Evolutionary conservation across 2,888 invertebrate genomes (phyloP).

Genomic region (Amiota minor): DNA sequence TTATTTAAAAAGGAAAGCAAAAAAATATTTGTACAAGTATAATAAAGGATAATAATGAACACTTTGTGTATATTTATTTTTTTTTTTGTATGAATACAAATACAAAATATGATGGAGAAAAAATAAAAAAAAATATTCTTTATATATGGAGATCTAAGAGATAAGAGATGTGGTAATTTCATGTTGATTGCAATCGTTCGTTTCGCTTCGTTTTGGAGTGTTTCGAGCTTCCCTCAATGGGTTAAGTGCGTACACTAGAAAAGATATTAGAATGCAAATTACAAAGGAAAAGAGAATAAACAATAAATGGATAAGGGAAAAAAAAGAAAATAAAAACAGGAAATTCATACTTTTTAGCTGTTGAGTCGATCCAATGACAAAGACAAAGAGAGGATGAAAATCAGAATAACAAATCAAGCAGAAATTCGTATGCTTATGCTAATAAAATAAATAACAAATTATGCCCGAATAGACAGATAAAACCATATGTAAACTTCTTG

Average conservation of each 20-base stretch:
- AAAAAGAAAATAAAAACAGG: background rate
- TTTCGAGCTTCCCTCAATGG: conserved; percentile 44
- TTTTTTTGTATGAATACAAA: background rate
- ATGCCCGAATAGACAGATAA: conserved; percentile 47
- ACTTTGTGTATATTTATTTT: background rate
- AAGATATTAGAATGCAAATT: conserved; percentile 64
- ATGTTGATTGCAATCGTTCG: conserved; percentile 39
- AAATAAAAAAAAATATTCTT: background rate
- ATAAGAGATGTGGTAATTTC: conserved; percentile 27
- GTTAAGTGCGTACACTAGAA: conserved; percentile 46
- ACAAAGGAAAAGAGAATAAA: conserved; percentile 60
- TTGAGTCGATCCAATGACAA: conserved; percentile 42
- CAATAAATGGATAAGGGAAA: background rate
- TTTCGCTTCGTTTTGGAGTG: conserved; percentile 42
- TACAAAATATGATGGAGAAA: background rate
- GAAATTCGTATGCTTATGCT: conserved; percentile 63
- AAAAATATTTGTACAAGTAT: background rate
- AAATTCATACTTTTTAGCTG: conserved; percentile 34
- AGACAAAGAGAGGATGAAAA: conserved; percentile 33
- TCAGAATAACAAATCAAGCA: conserved; percentile 68
- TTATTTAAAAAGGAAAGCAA: conserved; percentile 3
- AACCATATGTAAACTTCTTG: no score
- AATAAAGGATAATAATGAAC: background rate
- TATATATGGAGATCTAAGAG: no score
- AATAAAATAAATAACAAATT: conserved; percentile 66